phyloP scores from a whole-genome alignment of 2,797 vertebrate species.

The Ciconia nigra region DNA sequence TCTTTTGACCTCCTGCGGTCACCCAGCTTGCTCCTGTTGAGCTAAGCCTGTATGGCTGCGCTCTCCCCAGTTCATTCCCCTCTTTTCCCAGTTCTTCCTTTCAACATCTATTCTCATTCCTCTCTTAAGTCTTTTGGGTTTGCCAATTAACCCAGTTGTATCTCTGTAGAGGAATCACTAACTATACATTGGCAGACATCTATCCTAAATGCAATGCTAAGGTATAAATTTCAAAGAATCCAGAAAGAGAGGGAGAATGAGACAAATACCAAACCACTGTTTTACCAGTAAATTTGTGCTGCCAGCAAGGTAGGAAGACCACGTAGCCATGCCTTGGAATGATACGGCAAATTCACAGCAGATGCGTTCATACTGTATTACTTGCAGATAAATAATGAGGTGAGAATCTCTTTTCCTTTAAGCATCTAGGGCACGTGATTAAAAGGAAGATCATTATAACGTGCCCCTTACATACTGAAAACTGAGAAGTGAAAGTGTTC shows the following conservation, averaged over 20 bases:
- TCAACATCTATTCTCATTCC: neutral
- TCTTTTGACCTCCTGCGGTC: neutral
- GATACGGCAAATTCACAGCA: neutral
- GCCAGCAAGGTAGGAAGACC: neutral
- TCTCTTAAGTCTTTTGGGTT: neutral
- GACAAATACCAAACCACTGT: neutral
- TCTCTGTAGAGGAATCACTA: neutral
- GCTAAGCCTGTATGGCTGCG: fast-evolving
- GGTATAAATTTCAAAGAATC: neutral
- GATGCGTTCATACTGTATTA: neutral
- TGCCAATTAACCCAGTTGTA: neutral
- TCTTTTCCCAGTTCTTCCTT: neutral
- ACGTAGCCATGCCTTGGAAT: fast-evolving
- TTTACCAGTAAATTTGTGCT: neutral
- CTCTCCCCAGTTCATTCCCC: neutral
- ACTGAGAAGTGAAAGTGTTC: neutral
- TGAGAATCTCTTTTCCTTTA: neutral
- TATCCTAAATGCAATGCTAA: neutral
- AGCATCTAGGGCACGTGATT: neutral
- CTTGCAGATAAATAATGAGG: neutral
- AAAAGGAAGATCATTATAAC: neutral
- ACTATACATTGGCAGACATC: neutral
- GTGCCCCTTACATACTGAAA: neutral
- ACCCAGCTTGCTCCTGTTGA: neutral
- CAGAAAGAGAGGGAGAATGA: neutral